phyloP scores from a whole-genome alignment of 2,113 vertebrate species.

The Dolichotis patagonum region DNA sequence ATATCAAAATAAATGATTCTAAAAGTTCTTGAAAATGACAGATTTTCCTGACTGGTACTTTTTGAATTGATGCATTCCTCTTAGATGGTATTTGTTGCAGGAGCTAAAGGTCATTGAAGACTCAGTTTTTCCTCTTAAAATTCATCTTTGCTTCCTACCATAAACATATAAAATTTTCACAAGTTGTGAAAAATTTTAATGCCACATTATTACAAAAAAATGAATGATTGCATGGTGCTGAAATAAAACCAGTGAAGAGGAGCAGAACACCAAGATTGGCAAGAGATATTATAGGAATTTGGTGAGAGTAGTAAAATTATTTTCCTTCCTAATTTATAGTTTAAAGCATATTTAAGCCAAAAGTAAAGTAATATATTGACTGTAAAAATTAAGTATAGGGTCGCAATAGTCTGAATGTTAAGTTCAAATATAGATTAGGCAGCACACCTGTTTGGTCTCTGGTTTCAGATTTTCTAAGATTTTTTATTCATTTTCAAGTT shows the following conservation, averaged over 20 bases:
- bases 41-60: background rate
- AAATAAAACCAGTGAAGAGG: slow-evolving; percentile 13
- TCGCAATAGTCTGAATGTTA: slow-evolving; percentile 46
- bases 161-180: slow-evolving; percentile 23
- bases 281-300: background rate
- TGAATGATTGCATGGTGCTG: slow-evolving; percentile 2
- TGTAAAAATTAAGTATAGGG: slow-evolving; percentile 30
- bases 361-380: background rate
- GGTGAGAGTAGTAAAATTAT: background rate
- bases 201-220: slow-evolving; percentile 49
- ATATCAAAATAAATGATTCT: background rate
- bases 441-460: slow-evolving; percentile 22
- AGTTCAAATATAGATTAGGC: slow-evolving; percentile 6
- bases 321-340: background rate
- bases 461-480: slow-evolving; percentile 48
- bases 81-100: background rate
- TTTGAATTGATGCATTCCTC: background rate
- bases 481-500: slow-evolving; percentile 54
- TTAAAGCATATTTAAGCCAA: background rate
- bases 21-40: background rate
- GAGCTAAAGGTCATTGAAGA: background rate
- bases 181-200: slow-evolving; percentile 48
- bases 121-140: background rate
- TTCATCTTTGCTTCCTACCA: slow-evolving; percentile 41
- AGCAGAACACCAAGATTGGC: background rate